A percentile compares a stretch with the other conserved stretches of the same genome.
Evolutionary conservation across 2,113 vertebrate species (phyloP).

Genomic region (Petroica traversi): DNA sequence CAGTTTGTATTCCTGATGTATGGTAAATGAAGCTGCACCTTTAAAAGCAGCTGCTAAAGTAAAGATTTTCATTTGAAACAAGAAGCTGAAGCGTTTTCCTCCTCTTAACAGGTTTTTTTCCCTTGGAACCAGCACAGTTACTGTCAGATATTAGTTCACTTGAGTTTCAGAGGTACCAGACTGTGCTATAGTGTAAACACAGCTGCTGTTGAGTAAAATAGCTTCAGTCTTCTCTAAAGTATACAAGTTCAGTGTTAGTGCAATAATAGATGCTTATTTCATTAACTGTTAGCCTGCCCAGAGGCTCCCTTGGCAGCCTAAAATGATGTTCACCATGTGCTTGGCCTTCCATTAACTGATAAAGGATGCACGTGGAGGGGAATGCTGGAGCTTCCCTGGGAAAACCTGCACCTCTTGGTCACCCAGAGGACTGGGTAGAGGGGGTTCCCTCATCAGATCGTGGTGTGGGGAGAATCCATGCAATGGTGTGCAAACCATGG

Average conservation of each 20-base stretch:
- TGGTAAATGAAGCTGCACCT: neutral
- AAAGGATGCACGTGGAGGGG: neutral
- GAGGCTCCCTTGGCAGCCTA: neutral
- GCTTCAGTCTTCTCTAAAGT: constrained; percentile 35
- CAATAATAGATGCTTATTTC: constrained; percentile 41
- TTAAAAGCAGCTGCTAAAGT: constrained; percentile 23
- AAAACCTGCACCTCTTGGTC: neutral
- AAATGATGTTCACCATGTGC: accelerated
- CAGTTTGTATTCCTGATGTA: neutral
- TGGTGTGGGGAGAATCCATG: neutral
- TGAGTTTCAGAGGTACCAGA: constrained; percentile 46
- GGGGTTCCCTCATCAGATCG: neutral
- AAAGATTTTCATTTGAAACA: neutral
- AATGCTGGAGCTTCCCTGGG: neutral
- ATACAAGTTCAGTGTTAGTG: constrained; percentile 19
- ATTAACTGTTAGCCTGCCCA: constrained; percentile 41
- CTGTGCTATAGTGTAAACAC: constrained; percentile 60
- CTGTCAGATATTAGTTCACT: neutral
- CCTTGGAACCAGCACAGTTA: neutral
- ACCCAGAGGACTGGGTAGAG: neutral
- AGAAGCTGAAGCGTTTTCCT: neutral
- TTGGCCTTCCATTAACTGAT: neutral
- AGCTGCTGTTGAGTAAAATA: constrained; percentile 35
- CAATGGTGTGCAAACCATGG: neutral
- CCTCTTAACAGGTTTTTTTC: neutral